Percentiles rank a stretch among this genome's conserved stretches.
These are phyloP conservation scores for Spongilla lacustris DNA, from an alignment of 37 sponge, comb jelly and placozoan species.

Conservation along the genomic window DNA sequence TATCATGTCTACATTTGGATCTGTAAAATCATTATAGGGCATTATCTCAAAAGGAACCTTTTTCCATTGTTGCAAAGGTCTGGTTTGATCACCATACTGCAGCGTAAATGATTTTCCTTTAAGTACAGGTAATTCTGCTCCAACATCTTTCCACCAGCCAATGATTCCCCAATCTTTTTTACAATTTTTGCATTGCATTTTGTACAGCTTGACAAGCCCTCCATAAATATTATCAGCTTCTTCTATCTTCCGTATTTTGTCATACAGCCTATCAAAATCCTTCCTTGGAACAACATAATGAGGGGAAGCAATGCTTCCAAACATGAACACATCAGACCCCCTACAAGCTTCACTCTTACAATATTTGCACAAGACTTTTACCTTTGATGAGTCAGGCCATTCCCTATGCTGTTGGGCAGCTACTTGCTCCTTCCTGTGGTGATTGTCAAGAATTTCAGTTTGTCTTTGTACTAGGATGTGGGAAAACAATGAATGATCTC, in stretches of 20 bases:
- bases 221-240: constrained; percentile 13
- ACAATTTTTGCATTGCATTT: constrained; percentile 55
- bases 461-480: constrained; percentile 8
- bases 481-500: background rate
- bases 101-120: constrained; percentile 54
- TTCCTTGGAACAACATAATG: constrained; percentile 49
- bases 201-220: constrained; percentile 29
- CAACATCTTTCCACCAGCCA: constrained; percentile 31
- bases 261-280: constrained; percentile 5
- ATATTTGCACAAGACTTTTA: constrained; percentile 43
- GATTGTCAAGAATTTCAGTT: constrained; percentile 10
- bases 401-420: background rate
- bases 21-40: background rate
- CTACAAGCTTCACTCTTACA: constrained; percentile 51
- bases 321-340: constrained; percentile 48
- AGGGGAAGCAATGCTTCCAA: background rate
- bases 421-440: background rate
- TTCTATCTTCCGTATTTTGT: background rate
- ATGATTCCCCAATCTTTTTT: constrained; percentile 57
- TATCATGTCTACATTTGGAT: background rate
- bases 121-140: constrained; percentile 36
- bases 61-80: constrained; percentile 49
- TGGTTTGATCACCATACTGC: constrained; percentile 1
- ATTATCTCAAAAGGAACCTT: constrained; percentile 45
- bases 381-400: constrained; percentile 19